phyloP scores from a whole-genome alignment of 2,797 vertebrate species.

The Brotula barbata region DNA sequence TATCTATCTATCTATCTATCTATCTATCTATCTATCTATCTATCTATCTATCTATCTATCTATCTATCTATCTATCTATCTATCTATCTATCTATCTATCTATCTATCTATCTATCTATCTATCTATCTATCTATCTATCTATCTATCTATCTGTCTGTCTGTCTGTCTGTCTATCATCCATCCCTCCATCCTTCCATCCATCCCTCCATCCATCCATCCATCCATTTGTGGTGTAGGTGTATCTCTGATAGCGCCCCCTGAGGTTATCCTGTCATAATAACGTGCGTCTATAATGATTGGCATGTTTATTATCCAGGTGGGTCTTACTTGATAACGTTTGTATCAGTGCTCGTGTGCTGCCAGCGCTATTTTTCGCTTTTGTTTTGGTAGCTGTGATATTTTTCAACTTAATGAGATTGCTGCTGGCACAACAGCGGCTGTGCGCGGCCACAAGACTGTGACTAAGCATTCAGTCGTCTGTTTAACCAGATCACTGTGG shows the following conservation, averaged over 20 bases:
- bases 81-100: neutral
- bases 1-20: too few relatives aligned
- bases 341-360: neutral
- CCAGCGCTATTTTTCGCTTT: neutral
- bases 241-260: too few relatives aligned
- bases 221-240: slow-evolving; percentile 3
- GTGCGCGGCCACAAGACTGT: slow-evolving; percentile 26
- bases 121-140: too few relatives aligned
- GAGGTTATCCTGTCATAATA: too few relatives aligned
- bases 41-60: neutral
- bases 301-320: slow-evolving; percentile 1
- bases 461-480: slow-evolving; percentile 11
- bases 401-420: slow-evolving; percentile 37
- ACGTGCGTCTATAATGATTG: too few relatives aligned
- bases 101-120: neutral
- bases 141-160: too few relatives aligned
- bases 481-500: too few relatives aligned
- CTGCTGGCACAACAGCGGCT: slow-evolving; percentile 8
- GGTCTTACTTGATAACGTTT: neutral
- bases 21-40: neutral
- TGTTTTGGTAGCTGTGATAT: slow-evolving; percentile 2
- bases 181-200: too few relatives aligned
- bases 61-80: neutral
- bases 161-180: too few relatives aligned
- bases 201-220: too few relatives aligned